phyloP scores from a whole-genome alignment of 2,113 vertebrate species.

The Antechinus flavipes region DNA sequence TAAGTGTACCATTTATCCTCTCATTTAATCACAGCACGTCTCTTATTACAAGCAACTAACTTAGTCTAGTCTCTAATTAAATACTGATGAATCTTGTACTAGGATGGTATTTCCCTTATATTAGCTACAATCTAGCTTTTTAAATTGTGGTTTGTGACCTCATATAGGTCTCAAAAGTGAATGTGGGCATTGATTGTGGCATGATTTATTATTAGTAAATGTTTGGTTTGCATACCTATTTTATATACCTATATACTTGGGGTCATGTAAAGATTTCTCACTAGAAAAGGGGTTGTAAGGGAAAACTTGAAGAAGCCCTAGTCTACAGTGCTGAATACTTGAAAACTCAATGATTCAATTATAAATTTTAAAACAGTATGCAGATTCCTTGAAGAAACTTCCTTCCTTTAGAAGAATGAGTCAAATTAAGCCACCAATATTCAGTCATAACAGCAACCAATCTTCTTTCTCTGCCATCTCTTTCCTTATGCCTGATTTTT shows the following conservation, averaged over 20 bases:
- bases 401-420: neutral
- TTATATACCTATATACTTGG: too few relatives aligned
- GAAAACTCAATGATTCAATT: neutral
- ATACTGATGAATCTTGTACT: neutral
- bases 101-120: neutral
- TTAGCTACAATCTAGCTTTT: neutral
- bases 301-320: too few relatives aligned
- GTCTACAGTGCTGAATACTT: neutral
- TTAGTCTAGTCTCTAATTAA: neutral
- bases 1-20: neutral
- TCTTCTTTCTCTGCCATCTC: slow-evolving; percentile 4
- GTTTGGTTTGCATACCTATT: too few relatives aligned
- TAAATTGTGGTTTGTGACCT: too few relatives aligned
- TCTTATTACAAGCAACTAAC: neutral
- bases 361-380: neutral
- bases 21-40: neutral
- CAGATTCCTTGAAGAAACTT: neutral
- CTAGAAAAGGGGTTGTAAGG: too few relatives aligned
- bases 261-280: too few relatives aligned
- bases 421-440: slow-evolving; percentile 7
- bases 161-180: too few relatives aligned
- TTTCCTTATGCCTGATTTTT: slow-evolving; percentile 7
- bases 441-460: slow-evolving; percentile 25
- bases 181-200: too few relatives aligned
- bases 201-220: too few relatives aligned